Conservation (phyloP, 2,797 vertebrate genomes). For the Epinephelus coioides region DNA sequence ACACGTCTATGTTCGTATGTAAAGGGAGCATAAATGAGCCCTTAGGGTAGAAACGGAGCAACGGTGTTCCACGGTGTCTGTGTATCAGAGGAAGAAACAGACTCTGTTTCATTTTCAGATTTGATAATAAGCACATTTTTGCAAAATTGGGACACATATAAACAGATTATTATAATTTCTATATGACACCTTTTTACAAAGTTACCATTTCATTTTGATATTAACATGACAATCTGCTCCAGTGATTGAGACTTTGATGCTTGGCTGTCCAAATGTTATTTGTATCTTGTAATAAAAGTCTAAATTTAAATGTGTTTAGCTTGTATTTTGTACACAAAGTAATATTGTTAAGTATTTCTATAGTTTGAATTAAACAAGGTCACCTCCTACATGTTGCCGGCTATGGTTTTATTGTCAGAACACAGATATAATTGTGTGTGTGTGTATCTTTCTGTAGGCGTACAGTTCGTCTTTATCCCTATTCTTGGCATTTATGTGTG, state of each 20-base stretch:
- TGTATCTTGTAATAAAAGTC: neutral
- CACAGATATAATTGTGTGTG: neutral
- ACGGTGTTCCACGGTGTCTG: no score
- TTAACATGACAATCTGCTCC: neutral
- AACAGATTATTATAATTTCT: neutral
- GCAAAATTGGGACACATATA: neutral
- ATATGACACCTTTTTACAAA: no score
- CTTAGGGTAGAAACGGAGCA: no score
- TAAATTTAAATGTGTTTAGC: neutral
- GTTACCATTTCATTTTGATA: neutral
- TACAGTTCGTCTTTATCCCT: neutral
- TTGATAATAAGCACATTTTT: neutral
- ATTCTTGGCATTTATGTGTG: neutral
- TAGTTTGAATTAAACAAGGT: neutral
- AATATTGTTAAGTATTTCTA: no score
- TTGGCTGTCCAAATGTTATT: neutral
- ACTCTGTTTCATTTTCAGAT: neutral
- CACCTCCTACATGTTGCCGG: neutral
- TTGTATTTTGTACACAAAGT: no score
- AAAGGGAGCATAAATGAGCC: no score
- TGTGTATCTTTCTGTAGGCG: neutral
- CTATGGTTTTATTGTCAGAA: no score
- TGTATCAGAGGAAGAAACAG: neutral
- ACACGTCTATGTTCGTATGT: no score
- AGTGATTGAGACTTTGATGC: no score